Evolutionary conservation across 2,797 vertebrate species (phyloP).

Genomic region (Centroberyx gerrardi): DNA sequence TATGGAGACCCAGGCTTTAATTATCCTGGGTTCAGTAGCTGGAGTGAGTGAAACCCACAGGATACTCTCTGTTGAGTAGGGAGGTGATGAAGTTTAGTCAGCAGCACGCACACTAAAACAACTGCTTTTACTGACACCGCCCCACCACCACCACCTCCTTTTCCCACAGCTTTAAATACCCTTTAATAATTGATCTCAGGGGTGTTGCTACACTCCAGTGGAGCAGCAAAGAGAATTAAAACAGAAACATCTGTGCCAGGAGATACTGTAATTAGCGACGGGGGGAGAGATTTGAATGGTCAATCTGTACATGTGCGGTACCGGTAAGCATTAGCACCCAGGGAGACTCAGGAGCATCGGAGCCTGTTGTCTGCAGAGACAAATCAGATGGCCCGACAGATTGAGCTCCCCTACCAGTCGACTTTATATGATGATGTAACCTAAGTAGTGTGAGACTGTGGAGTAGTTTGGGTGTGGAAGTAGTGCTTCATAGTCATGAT

Average conservation of each 20-base stretch:
- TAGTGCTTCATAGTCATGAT: conserved; percentile 30
- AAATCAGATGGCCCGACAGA: conserved; percentile 48
- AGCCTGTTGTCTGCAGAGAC: conserved; percentile 44
- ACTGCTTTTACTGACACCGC: conserved; percentile 62
- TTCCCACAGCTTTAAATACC: conserved; percentile 78
- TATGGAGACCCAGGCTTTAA: conserved; percentile 55
- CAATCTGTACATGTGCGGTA: conserved; percentile 48
- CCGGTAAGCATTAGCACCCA: conserved; percentile 44
- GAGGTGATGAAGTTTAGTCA: conserved; percentile 67
- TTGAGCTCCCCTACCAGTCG: conserved; percentile 27
- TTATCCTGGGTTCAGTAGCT: conserved; percentile 65
- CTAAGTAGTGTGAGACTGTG: conserved; percentile 21
- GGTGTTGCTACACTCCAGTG: conserved; percentile 72
- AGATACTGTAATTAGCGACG: conserved; percentile 75
- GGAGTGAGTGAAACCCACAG: conserved; percentile 58
- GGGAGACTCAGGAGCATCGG: conserved; percentile 30
- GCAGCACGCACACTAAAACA: conserved; percentile 58
- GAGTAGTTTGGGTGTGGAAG: conserved; percentile 48
- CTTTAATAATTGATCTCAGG: conserved; percentile 84
- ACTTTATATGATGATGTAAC: conserved; percentile 12
- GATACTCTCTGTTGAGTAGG: conserved; percentile 61
- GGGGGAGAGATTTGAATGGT: conserved; percentile 60
- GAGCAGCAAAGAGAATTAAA: conserved; percentile 76
- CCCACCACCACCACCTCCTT: conserved; percentile 32
- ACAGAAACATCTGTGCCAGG: conserved; percentile 72